These are phyloP conservation scores for Apus apus DNA, from an alignment of 2,113 vertebrate genomes.

Conservation along the genomic window DNA sequence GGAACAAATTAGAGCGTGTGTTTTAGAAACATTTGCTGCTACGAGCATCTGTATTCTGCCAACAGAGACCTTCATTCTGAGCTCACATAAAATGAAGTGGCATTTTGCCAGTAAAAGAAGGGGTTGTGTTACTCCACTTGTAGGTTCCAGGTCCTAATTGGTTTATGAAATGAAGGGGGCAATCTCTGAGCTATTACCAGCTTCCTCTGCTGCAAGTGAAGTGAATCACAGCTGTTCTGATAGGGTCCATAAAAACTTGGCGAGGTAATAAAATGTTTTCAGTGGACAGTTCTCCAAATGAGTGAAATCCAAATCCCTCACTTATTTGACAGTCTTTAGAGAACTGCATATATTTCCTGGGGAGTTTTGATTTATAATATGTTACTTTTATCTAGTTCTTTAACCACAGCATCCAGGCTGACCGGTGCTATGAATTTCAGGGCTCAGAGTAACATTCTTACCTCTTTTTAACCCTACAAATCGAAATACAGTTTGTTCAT, in stretches of 20 bases:
- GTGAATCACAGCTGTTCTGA: slow-evolving; percentile 62
- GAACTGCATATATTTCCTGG: slow-evolving; percentile 1
- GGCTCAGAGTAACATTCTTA: neutral
- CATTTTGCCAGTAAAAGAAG: slow-evolving; percentile 54
- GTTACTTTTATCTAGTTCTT: slow-evolving; percentile 29
- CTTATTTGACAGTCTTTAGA: slow-evolving; percentile 36
- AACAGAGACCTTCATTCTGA: slow-evolving; percentile 47
- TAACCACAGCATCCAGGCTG: neutral
- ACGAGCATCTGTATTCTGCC: slow-evolving; percentile 46
- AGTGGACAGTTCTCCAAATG: slow-evolving; percentile 53
- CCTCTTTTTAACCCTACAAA: neutral
- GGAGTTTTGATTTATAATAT: slow-evolving; percentile 8
- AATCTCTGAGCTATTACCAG: slow-evolving; percentile 65
- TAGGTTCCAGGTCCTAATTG: slow-evolving; percentile 55
- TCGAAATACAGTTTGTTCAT: neutral
- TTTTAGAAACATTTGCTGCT: slow-evolving; percentile 31
- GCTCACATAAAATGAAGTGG: slow-evolving; percentile 55
- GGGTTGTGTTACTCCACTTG: slow-evolving; percentile 37
- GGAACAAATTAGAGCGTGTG: neutral
- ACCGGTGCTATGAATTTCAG: neutral
- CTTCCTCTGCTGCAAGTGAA: slow-evolving; percentile 65
- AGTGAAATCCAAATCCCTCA: slow-evolving; percentile 39
- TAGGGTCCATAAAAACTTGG: slow-evolving; percentile 58
- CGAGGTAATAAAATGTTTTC: slow-evolving; percentile 47
- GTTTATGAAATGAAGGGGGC: slow-evolving; percentile 66